Conservation (phyloP, 2,797 vertebrate genomes). For the Dendrocincla tyrannina region DNA sequence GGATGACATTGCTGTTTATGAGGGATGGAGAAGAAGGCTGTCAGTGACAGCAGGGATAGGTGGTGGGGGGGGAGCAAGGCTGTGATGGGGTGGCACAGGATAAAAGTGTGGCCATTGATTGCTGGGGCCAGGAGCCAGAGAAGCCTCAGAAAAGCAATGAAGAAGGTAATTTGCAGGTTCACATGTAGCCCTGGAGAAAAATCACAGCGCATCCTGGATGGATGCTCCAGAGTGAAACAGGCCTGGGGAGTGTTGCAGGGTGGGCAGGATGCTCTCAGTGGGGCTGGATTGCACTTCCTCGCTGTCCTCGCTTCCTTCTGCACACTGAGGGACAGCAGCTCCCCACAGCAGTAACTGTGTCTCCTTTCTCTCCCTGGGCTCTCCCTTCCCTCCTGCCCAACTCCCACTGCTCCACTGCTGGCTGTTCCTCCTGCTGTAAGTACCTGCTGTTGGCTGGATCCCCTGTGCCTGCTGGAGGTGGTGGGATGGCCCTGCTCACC, state of each 20-base stretch:
- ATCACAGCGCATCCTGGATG: not conserved
- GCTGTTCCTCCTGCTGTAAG: constrained; percentile 29
- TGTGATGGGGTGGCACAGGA: not conserved
- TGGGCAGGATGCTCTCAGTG: not conserved
- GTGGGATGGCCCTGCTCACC: not conserved
- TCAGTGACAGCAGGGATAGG: accelerated
- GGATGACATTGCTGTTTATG: accelerated
- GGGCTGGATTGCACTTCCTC: not conserved
- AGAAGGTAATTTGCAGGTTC: not conserved
- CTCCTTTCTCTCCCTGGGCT: constrained; percentile 28
- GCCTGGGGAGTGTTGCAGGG: not conserved
- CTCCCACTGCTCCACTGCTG: not conserved
- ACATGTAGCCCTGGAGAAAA: not conserved
- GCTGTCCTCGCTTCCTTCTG: not conserved
- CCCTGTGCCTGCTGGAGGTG: not conserved
- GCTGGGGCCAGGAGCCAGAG: not conserved
- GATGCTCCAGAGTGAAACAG: not conserved
- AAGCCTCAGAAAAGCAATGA: not conserved
- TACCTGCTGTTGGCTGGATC: not conserved
- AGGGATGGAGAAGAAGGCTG: not conserved
- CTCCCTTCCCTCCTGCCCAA: not conserved
- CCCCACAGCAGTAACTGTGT: not conserved
- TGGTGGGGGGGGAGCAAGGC: not conserved
- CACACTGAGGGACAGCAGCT: not conserved
- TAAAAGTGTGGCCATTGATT: accelerated